A percentile compares a stretch with the other conserved stretches of the same genome.
phyloP scores from a whole-genome alignment of 2,888 invertebrate genomes.

The Erebia ligea region DNA sequence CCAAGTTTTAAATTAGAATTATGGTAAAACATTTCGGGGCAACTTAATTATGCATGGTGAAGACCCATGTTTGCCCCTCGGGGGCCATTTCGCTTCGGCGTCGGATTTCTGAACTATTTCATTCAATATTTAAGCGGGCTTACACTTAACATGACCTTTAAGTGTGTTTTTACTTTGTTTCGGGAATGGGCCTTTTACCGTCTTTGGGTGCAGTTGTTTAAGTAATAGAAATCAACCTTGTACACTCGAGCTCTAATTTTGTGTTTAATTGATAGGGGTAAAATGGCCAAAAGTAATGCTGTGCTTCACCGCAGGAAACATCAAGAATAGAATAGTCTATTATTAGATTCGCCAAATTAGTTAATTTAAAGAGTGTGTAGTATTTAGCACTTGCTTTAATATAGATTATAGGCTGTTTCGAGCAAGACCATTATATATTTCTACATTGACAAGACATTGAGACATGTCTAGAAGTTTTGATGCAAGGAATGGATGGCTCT shows the following conservation, averaged over 20 bases:
- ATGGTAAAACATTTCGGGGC: slow-evolving; percentile 48
- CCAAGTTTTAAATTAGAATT: slow-evolving; percentile 47
- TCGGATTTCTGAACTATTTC: slow-evolving; percentile 46
- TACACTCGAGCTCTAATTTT: neutral
- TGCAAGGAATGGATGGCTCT: no score
- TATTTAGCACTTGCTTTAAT: no score
- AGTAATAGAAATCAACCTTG: neutral
- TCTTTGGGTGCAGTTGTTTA: neutral
- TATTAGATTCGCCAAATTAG: no score
- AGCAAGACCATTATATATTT: no score
- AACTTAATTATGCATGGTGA: slow-evolving; percentile 51
- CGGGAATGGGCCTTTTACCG: slow-evolving; percentile 14
- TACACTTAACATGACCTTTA: slow-evolving; percentile 36
- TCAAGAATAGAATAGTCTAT: no score
- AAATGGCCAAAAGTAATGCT: no score
- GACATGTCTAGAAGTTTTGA: no score
- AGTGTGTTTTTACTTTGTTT: slow-evolving; percentile 35
- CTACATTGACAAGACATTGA: no score
- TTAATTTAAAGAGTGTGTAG: no score
- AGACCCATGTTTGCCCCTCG: slow-evolving; percentile 45
- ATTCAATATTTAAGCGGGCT: slow-evolving; percentile 49
- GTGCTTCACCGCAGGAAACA: no score
- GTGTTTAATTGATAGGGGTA: no score
- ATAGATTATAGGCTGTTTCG: no score
- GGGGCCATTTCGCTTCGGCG: slow-evolving; percentile 40